Evolutionary conservation across 1,140 invertebrate genomes (phyloP).

Genomic region (Pseudobourletiella spinata): DNA sequence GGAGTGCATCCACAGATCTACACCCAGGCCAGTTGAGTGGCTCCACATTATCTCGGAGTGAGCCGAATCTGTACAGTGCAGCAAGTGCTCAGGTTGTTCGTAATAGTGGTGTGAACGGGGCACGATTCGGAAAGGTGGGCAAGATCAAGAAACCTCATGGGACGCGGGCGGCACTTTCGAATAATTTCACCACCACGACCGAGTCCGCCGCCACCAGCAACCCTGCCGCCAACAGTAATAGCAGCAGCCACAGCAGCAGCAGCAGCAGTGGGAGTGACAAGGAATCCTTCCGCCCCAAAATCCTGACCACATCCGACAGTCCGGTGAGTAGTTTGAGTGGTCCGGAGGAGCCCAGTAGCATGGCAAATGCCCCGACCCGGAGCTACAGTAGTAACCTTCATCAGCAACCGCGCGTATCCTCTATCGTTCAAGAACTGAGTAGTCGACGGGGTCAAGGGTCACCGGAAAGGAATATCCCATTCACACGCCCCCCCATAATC

Average conservation of each 20-base stretch:
- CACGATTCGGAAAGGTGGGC: conserved; percentile 1
- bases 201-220: too few relatives aligned
- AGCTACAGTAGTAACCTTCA: neutral
- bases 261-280: conserved; percentile 14
- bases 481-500: neutral
- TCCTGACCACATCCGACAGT: conserved; percentile 9
- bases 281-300: neutral
- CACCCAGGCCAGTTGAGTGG: neutral
- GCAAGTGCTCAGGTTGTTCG: neutral
- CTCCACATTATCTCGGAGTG: neutral
- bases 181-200: neutral
- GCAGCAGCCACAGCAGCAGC: conserved; percentile 1
- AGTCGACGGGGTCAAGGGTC: conserved; percentile 1
- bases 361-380: neutral
- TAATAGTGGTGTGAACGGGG: neutral
- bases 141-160: conserved; percentile 15
- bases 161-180: conserved; percentile 2
- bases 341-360: neutral
- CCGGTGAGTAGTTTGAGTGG: conserved; percentile 19
- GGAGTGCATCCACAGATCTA: neutral
- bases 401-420: conserved; percentile 8
- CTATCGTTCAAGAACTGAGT: conserved; percentile 21
- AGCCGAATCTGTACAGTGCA: conserved; percentile 6
- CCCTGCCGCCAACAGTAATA: neutral
- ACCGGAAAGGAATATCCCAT: conserved; percentile 8